phyloP scores from a whole-genome alignment of 2,888 invertebrate species.

The Nomada fucata region DNA sequence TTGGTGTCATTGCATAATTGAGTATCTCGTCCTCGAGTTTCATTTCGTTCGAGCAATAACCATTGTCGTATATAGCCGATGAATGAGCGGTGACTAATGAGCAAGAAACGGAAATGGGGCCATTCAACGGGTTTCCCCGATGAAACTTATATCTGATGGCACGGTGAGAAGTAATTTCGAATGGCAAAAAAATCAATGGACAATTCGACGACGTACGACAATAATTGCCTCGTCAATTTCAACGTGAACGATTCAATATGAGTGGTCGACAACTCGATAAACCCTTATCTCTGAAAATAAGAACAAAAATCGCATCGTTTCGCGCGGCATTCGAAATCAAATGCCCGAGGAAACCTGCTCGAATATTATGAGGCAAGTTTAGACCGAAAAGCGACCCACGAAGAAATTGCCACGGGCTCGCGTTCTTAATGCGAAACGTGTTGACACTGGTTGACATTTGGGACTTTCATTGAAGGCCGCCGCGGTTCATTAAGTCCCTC shows the following conservation, averaged over 20 bases:
- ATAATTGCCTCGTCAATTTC: too few relatives aligned
- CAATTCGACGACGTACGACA: too few relatives aligned
- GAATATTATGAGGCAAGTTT: background rate
- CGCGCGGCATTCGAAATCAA: too few relatives aligned
- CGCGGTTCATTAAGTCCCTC: slow-evolving; percentile 2
- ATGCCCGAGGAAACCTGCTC: too few relatives aligned
- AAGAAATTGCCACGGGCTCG: slow-evolving; percentile 1
- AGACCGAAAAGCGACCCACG: background rate
- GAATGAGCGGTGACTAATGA: background rate
- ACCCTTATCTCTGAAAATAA: too few relatives aligned
- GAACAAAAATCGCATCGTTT: too few relatives aligned
- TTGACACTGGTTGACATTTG: slow-evolving; percentile 25
- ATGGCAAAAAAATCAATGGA: too few relatives aligned
- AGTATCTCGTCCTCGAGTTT: slow-evolving; percentile 16
- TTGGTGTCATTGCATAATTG: slow-evolving; percentile 34
- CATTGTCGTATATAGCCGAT: background rate
- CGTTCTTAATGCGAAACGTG: slow-evolving; percentile 9
- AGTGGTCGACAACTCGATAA: too few relatives aligned
- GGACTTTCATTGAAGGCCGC: slow-evolving; percentile 1
- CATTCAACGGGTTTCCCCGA: too few relatives aligned
- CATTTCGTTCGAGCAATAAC: background rate
- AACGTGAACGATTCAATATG: too few relatives aligned
- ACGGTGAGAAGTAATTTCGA: too few relatives aligned
- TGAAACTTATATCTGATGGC: too few relatives aligned
- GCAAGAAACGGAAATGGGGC: background rate